These are phyloP conservation scores for Chauna torquata DNA, from an alignment of 2,113 vertebrate species.

Conservation along the genomic window DNA sequence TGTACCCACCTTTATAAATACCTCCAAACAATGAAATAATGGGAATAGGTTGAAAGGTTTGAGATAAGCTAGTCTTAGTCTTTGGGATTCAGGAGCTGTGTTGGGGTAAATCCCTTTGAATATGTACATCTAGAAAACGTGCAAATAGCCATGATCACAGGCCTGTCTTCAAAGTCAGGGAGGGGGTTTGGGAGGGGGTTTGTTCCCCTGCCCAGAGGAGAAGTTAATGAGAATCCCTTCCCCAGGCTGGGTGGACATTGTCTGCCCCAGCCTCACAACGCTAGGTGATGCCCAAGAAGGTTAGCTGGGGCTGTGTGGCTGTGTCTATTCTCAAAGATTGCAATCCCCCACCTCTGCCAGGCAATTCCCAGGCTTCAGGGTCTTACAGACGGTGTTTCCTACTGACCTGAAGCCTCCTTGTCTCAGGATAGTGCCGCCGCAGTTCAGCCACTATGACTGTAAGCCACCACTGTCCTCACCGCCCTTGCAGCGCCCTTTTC, in stretches of 20 bases:
- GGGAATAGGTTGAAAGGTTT: neutral
- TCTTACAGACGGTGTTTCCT: neutral
- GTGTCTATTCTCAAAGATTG: neutral
- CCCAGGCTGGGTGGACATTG: neutral
- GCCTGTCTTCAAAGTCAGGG: neutral
- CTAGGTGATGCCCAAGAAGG: neutral
- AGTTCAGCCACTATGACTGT: neutral
- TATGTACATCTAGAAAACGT: neutral
- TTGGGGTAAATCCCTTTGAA: neutral
- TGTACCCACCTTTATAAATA: neutral
- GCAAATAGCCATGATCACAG: neutral
- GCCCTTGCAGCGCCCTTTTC: neutral
- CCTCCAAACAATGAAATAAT: neutral
- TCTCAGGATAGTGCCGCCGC: neutral
- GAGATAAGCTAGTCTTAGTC: neutral
- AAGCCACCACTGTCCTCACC: neutral
- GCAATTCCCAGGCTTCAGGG: neutral
- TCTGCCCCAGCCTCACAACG: neutral
- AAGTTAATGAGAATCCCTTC: neutral
- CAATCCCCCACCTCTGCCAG: neutral
- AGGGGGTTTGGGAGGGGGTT: neutral
- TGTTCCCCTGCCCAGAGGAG: neutral
- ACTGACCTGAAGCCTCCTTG: neutral
- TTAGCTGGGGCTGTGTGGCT: no score
- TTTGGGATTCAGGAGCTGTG: neutral